These are phyloP conservation scores for Sarcophaga carnaria DNA, from an alignment of 2,888 invertebrate genomes.

Conservation along the genomic window DNA sequence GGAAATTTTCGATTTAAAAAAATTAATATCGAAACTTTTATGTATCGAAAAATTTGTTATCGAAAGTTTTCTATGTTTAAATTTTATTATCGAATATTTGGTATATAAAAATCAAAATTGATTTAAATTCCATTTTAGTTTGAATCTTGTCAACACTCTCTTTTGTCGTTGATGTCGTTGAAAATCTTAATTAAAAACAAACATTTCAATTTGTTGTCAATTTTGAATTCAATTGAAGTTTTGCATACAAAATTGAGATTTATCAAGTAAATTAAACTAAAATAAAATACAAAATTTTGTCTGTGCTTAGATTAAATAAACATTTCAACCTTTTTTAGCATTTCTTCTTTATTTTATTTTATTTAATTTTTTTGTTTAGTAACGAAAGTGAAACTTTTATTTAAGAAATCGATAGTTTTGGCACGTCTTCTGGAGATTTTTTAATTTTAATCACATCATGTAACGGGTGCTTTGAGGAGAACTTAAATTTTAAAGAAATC, in stretches of 20 bases:
- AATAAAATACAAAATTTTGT: slow-evolving; percentile 6
- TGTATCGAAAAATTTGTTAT: too few relatives aligned
- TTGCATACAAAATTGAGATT: slow-evolving; percentile 35
- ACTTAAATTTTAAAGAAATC: too few relatives aligned
- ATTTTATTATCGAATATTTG: too few relatives aligned
- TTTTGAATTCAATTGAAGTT: slow-evolving; percentile 46
- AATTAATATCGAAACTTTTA: too few relatives aligned
- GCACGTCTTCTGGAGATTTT: slow-evolving; percentile 27
- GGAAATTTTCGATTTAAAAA: too few relatives aligned
- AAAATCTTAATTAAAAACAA: not conserved
- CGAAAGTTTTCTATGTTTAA: too few relatives aligned
- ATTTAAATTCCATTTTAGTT: slow-evolving; percentile 28
- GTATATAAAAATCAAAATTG: not conserved
- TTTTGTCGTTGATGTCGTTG: slow-evolving; percentile 1
- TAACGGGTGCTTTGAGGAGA: not conserved
- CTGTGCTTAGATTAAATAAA: slow-evolving; percentile 2
- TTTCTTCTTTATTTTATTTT: not conserved
- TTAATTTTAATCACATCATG: slow-evolving; percentile 16
- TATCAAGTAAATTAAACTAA: not conserved
- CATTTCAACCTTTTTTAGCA: not conserved
- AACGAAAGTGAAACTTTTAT: slow-evolving; percentile 36
- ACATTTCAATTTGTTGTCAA: slow-evolving; percentile 21
- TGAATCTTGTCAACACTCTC: not conserved
- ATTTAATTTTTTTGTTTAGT: not conserved
- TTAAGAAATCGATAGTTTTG: slow-evolving; percentile 30